Evolutionary conservation across 1,140 invertebrate genomes (phyloP).

Genomic region (Nymphalis io): DNA sequence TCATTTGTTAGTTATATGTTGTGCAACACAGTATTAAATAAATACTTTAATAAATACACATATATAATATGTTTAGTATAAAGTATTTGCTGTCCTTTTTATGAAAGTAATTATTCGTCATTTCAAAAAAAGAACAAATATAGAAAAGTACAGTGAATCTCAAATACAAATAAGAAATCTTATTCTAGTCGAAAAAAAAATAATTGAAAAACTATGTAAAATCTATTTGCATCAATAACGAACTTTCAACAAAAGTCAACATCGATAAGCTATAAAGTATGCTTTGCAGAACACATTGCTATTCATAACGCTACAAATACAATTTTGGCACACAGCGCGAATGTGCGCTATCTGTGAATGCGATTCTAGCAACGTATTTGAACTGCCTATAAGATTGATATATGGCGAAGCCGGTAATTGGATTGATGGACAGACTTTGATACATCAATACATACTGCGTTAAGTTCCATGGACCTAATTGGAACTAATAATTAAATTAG

Average conservation of each 20-base stretch:
- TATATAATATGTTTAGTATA: too few species aligned
- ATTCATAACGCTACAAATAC: slow-evolving; percentile 11
- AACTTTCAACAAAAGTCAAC: neutral
- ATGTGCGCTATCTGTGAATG: slow-evolving; percentile 15
- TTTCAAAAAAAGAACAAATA: neutral
- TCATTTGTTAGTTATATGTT: too few species aligned
- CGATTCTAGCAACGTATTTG: slow-evolving; percentile 43
- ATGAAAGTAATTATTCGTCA: too few species aligned
- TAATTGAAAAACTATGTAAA: neutral
- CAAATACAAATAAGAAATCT: too few species aligned
- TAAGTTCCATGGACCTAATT: slow-evolving; percentile 30
- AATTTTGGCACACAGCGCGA: slow-evolving; percentile 16
- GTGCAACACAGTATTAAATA: too few species aligned
- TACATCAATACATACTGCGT: slow-evolving; percentile 27
- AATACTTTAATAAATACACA: too few species aligned
- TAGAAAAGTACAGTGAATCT: too few species aligned
- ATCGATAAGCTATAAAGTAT: slow-evolving; percentile 3
- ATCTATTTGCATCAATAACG: neutral
- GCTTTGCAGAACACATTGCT: slow-evolving; percentile 9
- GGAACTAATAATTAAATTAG: neutral
- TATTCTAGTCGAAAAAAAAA: neutral
- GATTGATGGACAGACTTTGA: slow-evolving; percentile 38
- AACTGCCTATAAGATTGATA: slow-evolving; percentile 48
- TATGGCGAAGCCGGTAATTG: slow-evolving; percentile 42
- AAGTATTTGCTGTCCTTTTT: too few species aligned